Evolutionary conservation across 1,140 invertebrate species (phyloP).

Genomic region (Kradibia gibbosae): DNA sequence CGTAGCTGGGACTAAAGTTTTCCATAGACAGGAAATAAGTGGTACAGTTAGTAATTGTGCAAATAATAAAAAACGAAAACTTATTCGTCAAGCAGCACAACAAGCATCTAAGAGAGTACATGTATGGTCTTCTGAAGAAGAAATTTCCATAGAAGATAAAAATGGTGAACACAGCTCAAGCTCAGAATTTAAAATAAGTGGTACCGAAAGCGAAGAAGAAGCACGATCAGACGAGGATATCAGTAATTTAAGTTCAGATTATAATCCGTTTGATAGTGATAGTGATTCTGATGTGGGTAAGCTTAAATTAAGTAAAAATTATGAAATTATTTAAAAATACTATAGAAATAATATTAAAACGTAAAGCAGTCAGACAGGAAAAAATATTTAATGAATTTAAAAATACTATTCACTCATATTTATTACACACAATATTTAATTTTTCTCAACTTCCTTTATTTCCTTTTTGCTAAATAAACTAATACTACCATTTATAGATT

Average conservation of each 20-base stretch:
- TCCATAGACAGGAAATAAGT: conserved; percentile 62
- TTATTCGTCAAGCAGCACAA: conserved; percentile 80
- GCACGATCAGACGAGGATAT: conserved; percentile 74
- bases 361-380: not conserved
- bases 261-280: conserved; percentile 89
- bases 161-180: conserved; percentile 74
- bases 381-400: no score
- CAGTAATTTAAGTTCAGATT: conserved; percentile 83
- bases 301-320: conserved; percentile 32
- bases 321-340: not conserved
- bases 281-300: conserved; percentile 87
- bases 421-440: no score
- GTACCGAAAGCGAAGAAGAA: conserved; percentile 75
- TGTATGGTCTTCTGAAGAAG: conserved; percentile 79
- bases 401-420: no score
- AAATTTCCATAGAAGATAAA: conserved; percentile 75
- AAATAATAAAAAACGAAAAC: conserved; percentile 75
- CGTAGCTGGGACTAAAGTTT: conserved; percentile 62
- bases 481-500: no score
- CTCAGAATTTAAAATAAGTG: conserved; percentile 77
- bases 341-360: not conserved
- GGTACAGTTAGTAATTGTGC: not conserved
- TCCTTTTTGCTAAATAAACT: no score
- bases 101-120: conserved; percentile 79
- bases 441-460: no score